Evolutionary conservation across 2,888 invertebrate species (phyloP), one percentile per base, ranked within the genome.

Genomic region (Apoda limacodes): DNA sequence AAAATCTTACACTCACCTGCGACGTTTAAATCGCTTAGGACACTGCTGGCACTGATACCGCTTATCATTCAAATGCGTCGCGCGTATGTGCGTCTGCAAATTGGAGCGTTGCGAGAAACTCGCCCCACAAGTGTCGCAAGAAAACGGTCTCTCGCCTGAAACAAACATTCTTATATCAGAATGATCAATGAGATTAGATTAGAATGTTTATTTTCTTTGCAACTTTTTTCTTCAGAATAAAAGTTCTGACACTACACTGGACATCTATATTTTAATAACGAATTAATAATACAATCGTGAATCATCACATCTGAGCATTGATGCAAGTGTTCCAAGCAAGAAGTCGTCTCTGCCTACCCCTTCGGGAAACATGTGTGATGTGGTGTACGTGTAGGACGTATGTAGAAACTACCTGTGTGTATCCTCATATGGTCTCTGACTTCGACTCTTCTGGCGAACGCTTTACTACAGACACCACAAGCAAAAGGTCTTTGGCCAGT

Each of bases 51-150:
- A 92, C 46, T 84, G 83, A 56, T 90, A 86, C 0, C 89, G 80
- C 50, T 88, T 88, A 57, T 89, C 89, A 57, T 89, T 88, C 28
- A 88, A 83, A 58, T 93, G 93, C 0, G 90, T 92, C 2, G 89
- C 89, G 6, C 90, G 82, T 39, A 87, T 86, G 60, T 93, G 93
- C 0, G 90, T 89, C 60, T 90, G 89, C 42, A 92, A 72, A 69
- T 93, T 93, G 19, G 90, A 88, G 12, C 92, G 81, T 65, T 93
- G 93, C 10, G 91, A 87, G 70, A 93, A 93, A 1, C 88, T 85
- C 1, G 91, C 86, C 2, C 87, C 86, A 58, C 93, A 93, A 26
- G 87, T 74, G 43, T 91, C 89, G 53, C 93, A 93, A 42, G 86
- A 83, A 58, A 88, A 92, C 0, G 92, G 92, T 2, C 89, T 84